A percentile compares a stretch with the other conserved stretches of the same genome.
These are phyloP conservation scores for Phycodurus eques DNA, from an alignment of 2,113 vertebrate genomes.

Conservation along the genomic window DNA sequence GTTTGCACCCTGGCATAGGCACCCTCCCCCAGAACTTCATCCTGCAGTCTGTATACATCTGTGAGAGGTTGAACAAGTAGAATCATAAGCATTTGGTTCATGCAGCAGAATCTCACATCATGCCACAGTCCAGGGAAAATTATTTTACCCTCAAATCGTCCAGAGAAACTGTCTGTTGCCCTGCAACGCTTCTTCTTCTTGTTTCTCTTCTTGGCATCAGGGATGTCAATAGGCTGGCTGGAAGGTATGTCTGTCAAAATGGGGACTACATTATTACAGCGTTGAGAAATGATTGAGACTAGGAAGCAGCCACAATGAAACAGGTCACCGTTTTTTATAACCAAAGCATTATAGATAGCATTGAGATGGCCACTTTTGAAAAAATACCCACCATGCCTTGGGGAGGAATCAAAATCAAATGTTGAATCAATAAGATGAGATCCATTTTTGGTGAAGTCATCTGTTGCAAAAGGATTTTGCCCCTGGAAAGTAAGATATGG, in stretches of 20 bases:
- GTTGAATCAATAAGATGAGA: constrained; percentile 80
- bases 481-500: constrained; percentile 70
- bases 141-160: constrained; percentile 86
- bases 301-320: not conserved
- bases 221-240: constrained; percentile 96
- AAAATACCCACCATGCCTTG: constrained; percentile 81
- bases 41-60: constrained; percentile 96
- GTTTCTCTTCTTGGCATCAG: constrained; percentile 91
- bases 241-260: constrained; percentile 82
- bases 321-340: not conserved
- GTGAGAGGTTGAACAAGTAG: constrained; percentile 4
- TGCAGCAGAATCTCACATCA: not conserved
- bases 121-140: not conserved
- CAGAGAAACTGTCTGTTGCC: constrained; percentile 96
- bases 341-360: not conserved
- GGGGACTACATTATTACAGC: not conserved
- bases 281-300: not conserved
- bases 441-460: constrained; percentile 80
- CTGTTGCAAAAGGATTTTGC: constrained; percentile 91
- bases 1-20: constrained; percentile 94
- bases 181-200: constrained; percentile 98
- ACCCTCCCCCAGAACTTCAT: constrained; percentile 91
- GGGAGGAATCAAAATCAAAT: constrained; percentile 85
- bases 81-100: not conserved
- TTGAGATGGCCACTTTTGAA: not conserved